Conservation (phyloP, 2,797 vertebrate species). For the Heterohyrax brucei region DNA sequence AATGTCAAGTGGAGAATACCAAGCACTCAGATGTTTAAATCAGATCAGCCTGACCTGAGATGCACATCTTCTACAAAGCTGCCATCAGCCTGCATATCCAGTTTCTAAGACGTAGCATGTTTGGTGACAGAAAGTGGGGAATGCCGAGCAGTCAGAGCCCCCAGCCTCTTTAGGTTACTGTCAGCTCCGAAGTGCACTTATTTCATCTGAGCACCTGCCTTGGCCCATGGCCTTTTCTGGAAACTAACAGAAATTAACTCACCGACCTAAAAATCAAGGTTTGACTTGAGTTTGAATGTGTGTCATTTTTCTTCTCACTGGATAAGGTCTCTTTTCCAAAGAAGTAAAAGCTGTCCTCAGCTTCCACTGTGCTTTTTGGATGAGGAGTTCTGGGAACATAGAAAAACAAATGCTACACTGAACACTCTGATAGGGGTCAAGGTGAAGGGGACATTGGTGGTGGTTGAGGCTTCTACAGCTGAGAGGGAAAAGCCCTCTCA, state of each 20-base stretch:
- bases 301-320: conserved; percentile 59
- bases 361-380: background rate
- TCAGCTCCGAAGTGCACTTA: conserved; percentile 46
- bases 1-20: conserved; percentile 7
- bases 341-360: background rate
- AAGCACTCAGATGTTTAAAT: conserved; percentile 68
- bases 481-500: background rate
- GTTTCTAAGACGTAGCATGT: conserved; percentile 46
- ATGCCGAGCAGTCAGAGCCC: background rate
- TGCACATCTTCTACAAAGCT: conserved; percentile 33
- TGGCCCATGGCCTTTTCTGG: conserved; percentile 51
- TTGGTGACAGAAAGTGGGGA: conserved; percentile 5
- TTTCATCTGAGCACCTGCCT: conserved; percentile 44
- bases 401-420: conserved; percentile 9
- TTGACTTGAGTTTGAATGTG: conserved; percentile 71
- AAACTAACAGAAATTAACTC: conserved; percentile 68
- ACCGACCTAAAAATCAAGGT: conserved; percentile 70
- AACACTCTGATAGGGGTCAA: background rate
- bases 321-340: conserved; percentile 68
- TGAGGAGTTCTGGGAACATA: background rate
- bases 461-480: background rate
- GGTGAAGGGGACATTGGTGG: background rate
- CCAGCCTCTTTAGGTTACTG: background rate
- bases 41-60: conserved; percentile 60
- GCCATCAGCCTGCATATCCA: background rate